Evolutionary conservation across 2,797 vertebrate genomes (phyloP).

Genomic region (Malurus leucopterus): DNA sequence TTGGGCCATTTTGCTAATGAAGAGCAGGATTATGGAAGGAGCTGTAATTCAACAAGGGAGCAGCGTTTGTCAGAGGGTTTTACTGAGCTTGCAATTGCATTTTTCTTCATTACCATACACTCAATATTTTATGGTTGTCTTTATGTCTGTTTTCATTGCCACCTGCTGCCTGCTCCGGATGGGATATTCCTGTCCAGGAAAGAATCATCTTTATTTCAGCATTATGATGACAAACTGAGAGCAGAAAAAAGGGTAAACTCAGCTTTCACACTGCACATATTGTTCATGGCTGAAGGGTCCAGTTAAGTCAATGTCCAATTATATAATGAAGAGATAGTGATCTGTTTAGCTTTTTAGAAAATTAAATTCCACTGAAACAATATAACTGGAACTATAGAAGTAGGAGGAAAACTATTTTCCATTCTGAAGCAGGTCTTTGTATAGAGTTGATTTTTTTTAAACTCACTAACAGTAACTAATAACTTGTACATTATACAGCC

Average conservation of each 20-base stretch:
- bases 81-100: not conserved
- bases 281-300: not conserved
- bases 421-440: slow-evolving; percentile 42
- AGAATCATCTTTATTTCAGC: not conserved
- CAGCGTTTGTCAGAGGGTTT: not conserved
- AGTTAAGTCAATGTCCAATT: slow-evolving; percentile 7
- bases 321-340: not conserved
- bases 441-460: slow-evolving; percentile 14
- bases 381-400: not conserved
- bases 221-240: not conserved
- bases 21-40: slow-evolving; percentile 22
- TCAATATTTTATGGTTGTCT: not conserved
- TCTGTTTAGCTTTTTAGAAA: slow-evolving; percentile 45
- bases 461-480: slow-evolving; percentile 41
- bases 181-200: not conserved
- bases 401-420: slow-evolving; percentile 50
- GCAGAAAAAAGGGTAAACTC: not conserved
- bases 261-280: not conserved
- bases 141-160: not conserved
- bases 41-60: not conserved
- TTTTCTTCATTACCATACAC: not conserved
- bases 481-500: slow-evolving; percentile 29
- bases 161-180: not conserved
- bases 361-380: slow-evolving; percentile 29
- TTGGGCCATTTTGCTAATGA: slow-evolving; percentile 46